Evolutionary conservation across 2,888 invertebrate species (phyloP).

Genomic region (Disparrhopalites patrizii): DNA sequence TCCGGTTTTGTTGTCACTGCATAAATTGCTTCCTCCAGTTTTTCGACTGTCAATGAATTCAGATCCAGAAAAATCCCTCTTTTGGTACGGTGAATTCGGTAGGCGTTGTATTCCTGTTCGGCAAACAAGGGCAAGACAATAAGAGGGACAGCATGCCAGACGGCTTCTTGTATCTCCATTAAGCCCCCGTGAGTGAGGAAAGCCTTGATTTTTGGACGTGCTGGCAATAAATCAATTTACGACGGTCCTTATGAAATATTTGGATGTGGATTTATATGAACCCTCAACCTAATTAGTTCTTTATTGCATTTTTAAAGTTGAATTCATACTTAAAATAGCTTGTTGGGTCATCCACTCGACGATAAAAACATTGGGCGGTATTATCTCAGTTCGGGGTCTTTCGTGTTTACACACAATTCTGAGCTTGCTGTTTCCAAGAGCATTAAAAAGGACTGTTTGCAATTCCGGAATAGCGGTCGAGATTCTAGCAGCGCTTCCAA

Average conservation of each 20-base stretch:
- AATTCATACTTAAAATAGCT: slow-evolving; percentile 32
- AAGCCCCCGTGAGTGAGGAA: slow-evolving; percentile 67
- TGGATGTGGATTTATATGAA: too few species aligned
- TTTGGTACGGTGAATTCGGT: slow-evolving; percentile 56
- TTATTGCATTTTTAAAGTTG: not conserved
- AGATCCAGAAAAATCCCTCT: slow-evolving; percentile 55
- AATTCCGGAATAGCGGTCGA: slow-evolving; percentile 32
- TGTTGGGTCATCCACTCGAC: slow-evolving; percentile 38
- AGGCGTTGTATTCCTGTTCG: slow-evolving; percentile 58
- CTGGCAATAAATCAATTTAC: too few species aligned
- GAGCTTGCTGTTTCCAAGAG: slow-evolving; percentile 16
- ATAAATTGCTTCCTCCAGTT: slow-evolving; percentile 28
- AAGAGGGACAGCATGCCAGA: slow-evolving; percentile 60
- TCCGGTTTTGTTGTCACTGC: slow-evolving; percentile 20
- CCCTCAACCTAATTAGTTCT: not conserved
- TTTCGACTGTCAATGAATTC: slow-evolving; percentile 53
- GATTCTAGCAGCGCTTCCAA: slow-evolving; percentile 42
- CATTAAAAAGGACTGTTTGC: slow-evolving; percentile 22
- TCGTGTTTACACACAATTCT: slow-evolving; percentile 40
- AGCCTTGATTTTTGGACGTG: slow-evolving; percentile 57
- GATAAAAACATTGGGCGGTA: slow-evolving; percentile 35
- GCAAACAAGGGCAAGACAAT: slow-evolving; percentile 57
- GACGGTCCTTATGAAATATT: too few species aligned
- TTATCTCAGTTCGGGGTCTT: slow-evolving; percentile 22
- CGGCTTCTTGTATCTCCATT: slow-evolving; percentile 62